Evolutionary conservation across 53 echinoderm and acorn worm species (phyloP).

Genomic region (Holothuria leucospilota): DNA sequence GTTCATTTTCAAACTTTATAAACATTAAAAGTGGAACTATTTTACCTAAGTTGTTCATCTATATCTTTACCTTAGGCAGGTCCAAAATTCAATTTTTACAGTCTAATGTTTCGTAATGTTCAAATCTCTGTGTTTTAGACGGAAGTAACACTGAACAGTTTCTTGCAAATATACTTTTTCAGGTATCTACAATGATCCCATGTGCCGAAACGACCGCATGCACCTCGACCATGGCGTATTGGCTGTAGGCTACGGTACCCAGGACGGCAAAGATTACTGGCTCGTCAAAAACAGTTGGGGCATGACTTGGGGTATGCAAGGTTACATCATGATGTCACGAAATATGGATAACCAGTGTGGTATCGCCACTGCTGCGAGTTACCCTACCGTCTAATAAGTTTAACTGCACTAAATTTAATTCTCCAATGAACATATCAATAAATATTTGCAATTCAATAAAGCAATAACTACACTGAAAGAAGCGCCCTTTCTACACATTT

Average conservation of each 20-base stretch:
- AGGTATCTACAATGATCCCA: conserved; percentile 70
- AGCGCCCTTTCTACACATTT: too few species aligned
- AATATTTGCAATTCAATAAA: not conserved
- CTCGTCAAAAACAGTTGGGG: conserved; percentile 91
- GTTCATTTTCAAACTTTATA: too few species aligned
- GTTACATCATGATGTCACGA: conserved; percentile 90
- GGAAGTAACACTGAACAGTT: too few species aligned
- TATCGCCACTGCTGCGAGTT: conserved; percentile 77
- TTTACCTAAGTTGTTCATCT: too few species aligned
- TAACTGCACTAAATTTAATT: not conserved
- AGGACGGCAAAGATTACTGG: conserved; percentile 68
- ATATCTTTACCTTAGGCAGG: too few species aligned
- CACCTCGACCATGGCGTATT: conserved; percentile 73
- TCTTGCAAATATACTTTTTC: not conserved
- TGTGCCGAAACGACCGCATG: conserved; percentile 53
- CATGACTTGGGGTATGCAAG: conserved; percentile 70
- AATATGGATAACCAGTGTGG: conserved; percentile 88
- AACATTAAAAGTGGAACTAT: too few species aligned
- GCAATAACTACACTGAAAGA: too few species aligned
- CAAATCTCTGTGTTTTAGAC: too few species aligned
- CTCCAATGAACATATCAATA: not conserved
- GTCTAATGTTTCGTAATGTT: too few species aligned
- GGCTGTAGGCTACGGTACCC: conserved; percentile 76
- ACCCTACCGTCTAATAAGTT: conserved; percentile 67
- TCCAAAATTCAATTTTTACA: too few species aligned